Evolutionary conservation across 2,888 invertebrate genomes (phyloP).

Genomic region (Rhagophthalmus giganteus): DNA sequence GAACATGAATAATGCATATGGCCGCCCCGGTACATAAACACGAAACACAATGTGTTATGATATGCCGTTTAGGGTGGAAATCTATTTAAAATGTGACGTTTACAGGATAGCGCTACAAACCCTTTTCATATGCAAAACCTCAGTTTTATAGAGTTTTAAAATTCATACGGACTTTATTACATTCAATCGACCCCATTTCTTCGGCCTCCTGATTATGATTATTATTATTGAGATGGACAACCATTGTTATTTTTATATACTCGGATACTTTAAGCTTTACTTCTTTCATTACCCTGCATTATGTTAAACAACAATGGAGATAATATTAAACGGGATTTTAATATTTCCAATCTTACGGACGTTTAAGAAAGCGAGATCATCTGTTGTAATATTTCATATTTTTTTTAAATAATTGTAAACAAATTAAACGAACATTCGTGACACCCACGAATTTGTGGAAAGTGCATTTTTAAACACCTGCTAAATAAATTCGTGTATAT

Average conservation of each 20-base stretch:
- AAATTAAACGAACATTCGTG: too few relatives aligned
- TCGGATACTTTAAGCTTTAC: too few relatives aligned
- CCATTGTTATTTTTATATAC: slow-evolving; percentile 14
- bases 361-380: too few relatives aligned
- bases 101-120: slow-evolving; percentile 49
- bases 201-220: slow-evolving; percentile 16
- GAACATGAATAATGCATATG: slow-evolving; percentile 51
- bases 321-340: too few relatives aligned
- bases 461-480: too few relatives aligned
- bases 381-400: too few relatives aligned
- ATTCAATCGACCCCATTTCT: slow-evolving; percentile 30
- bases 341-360: too few relatives aligned
- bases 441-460: too few relatives aligned
- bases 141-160: slow-evolving; percentile 49
- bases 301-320: too few relatives aligned
- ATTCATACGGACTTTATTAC: slow-evolving; percentile 46
- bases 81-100: slow-evolving; percentile 56
- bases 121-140: slow-evolving; percentile 52
- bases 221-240: slow-evolving; percentile 23
- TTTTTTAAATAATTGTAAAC: too few relatives aligned
- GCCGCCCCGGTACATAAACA: slow-evolving; percentile 50
- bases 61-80: slow-evolving; percentile 55
- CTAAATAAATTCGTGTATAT: too few relatives aligned
- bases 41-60: slow-evolving; percentile 50
- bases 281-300: too few relatives aligned